Base-by-base conservation (phyloP, 2,888 invertebrate species). In the Dynastes grantii region DNA sequence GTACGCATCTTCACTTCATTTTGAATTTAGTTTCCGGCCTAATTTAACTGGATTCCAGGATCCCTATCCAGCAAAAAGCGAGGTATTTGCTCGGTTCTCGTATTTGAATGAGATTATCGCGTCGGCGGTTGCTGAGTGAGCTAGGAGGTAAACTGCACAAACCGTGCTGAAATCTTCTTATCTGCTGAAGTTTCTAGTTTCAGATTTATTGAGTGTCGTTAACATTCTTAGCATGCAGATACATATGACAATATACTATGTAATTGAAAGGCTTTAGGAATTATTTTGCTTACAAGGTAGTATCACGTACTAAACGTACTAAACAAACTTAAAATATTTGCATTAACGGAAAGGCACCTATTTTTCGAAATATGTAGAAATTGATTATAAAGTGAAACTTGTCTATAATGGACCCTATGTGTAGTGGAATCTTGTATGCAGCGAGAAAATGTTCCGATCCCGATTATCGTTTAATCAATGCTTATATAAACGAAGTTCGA, bases 31-130 rank as follows among this genome's bases (percentile, higher is more conserved):
- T 40, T 73, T 73, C 73, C 58, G 27, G 73, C 55, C 73, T 73
- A 73, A 73, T 73, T 73, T 73, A 55, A 22, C 40, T n/a, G 22
- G 58, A 61, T 73, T 73, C 58, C 37, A n/a, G 55, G 32, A 55
- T 55, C 71, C 73, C 58, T 58, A 58, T 73, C 58, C 73, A 11
- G 40, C 73, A 73, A 71, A 71, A 73, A 73, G 58, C 73, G 58
- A 27, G 37, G 58, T 58, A 73, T 73, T 73, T 40, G 73, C 73
- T 37, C 73, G 58, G 58, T 73, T 58, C 58, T 37, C 73, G 58
- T 73, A 73, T 73, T 73, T 73, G 73, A 58, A 73, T 58, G 58
- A 73, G 73, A 73, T 73, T 73, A 73, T 73, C 73, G 58, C 9
- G 73, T 32, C 73, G 29, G n/a, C 27, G 67, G 58, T 13, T 73